These are phyloP conservation scores for Nipponia nippon DNA, from an alignment of 2,113 vertebrate species.

Conservation along the genomic window DNA sequence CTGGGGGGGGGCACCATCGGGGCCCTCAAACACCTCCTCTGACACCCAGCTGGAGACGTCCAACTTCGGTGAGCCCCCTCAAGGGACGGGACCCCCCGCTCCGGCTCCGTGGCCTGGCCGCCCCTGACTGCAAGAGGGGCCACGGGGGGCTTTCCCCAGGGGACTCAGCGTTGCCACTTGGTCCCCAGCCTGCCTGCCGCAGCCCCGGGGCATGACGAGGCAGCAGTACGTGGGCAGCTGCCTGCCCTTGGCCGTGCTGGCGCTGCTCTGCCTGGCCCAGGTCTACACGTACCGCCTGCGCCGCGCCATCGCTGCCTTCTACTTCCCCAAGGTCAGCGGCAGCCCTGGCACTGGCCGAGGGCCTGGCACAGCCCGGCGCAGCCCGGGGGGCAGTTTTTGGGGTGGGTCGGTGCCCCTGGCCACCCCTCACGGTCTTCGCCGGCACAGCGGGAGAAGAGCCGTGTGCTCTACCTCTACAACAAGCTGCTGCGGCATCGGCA, in stretches of 20 bases:
- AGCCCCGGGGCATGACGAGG: constrained; percentile 31
- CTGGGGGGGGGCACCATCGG: constrained; percentile 80
- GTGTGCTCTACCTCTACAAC: constrained; percentile 85
- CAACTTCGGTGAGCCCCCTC: constrained; percentile 72
- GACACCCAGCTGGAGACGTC: constrained; percentile 51
- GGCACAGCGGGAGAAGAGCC: constrained; percentile 82
- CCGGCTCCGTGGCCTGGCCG: neutral
- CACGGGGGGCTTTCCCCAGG: neutral
- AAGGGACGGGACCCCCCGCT: rapidly evolving
- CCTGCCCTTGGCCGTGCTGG: constrained; percentile 52
- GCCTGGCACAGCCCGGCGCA: rapidly evolving
- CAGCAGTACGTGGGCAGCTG: constrained; percentile 55
- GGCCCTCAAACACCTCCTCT: constrained; percentile 82
- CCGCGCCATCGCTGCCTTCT: constrained; percentile 79
- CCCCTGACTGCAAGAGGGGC: neutral
- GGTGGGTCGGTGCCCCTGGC: neutral
- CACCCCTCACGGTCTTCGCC: rapidly evolving
- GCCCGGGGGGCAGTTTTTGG: neutral
- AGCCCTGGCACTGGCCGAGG: rapidly evolving
- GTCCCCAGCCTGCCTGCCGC: constrained; percentile 73
- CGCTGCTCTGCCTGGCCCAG: constrained; percentile 76
- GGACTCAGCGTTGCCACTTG: rapidly evolving
- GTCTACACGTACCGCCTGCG: constrained; percentile 82
- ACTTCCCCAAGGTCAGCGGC: constrained; percentile 79
- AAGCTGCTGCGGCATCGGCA: constrained; percentile 72